phyloP scores from a whole-genome alignment of 2,113 vertebrate genomes.

The Melanotaenia duboulayi region DNA sequence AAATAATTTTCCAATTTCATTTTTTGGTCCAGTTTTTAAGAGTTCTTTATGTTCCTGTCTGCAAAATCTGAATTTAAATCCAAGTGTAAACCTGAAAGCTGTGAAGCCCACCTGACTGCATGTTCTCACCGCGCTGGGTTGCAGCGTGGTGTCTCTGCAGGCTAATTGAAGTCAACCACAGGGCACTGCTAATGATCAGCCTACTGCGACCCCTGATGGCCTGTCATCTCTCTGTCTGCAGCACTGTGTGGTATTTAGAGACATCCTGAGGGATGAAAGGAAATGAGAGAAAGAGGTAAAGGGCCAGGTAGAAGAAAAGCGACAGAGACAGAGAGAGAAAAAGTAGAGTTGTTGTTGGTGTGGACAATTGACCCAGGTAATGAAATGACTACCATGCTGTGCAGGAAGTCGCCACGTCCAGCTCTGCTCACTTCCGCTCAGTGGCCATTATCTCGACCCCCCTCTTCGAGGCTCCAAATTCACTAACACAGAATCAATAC shows the following conservation, averaged over 20 bases:
- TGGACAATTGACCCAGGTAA: slow-evolving; percentile 62
- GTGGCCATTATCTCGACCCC: slow-evolving; percentile 52
- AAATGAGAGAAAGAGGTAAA: slow-evolving; percentile 38
- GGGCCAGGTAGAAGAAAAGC: background rate
- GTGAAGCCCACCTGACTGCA: slow-evolving; percentile 38
- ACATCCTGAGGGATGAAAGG: slow-evolving; percentile 29
- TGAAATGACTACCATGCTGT: slow-evolving; percentile 63
- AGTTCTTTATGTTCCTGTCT: background rate
- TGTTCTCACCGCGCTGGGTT: slow-evolving; percentile 25
- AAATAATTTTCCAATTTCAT: background rate
- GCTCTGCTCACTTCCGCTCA: slow-evolving; percentile 72
- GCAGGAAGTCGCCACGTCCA: slow-evolving; percentile 67
- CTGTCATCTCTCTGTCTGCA: slow-evolving; percentile 64
- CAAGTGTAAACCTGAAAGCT: slow-evolving; percentile 19
- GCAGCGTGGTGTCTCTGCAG: slow-evolving; percentile 52
- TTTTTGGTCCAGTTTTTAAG: slow-evolving; percentile 5
- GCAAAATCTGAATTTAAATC: background rate
- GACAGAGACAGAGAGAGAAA: slow-evolving; percentile 6
- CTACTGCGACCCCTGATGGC: slow-evolving; percentile 55
- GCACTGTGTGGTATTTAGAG: slow-evolving; percentile 62
- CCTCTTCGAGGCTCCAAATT: slow-evolving; percentile 44
- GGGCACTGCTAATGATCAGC: slow-evolving; percentile 72
- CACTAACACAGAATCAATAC: slow-evolving; percentile 70
- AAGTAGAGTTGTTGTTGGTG: background rate
- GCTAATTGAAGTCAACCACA: slow-evolving; percentile 77